phyloP scores from a whole-genome alignment of 2,113 vertebrate species.

The Bubo scandiacus region DNA sequence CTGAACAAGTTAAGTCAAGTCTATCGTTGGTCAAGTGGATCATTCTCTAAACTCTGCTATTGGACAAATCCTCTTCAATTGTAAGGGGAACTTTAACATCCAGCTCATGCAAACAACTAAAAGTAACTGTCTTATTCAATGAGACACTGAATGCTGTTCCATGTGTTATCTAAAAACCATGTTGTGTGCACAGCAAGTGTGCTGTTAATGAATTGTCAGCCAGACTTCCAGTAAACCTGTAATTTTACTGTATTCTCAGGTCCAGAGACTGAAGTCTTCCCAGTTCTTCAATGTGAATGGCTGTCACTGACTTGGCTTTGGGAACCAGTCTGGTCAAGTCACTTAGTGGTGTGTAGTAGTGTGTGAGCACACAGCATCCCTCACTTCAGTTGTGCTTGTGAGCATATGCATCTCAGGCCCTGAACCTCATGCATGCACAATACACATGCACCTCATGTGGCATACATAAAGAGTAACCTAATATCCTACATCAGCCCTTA shows the following conservation, averaged over 20 bases:
- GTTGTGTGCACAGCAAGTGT: background rate
- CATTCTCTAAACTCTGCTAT: background rate
- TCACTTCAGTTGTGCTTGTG: background rate
- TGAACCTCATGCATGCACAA: background rate
- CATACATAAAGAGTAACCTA: background rate
- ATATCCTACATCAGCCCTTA: background rate
- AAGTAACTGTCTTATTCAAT: background rate
- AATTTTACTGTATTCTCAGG: background rate
- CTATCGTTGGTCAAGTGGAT: background rate
- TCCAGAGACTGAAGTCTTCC: background rate
- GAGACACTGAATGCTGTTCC: background rate
- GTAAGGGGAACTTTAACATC: background rate
- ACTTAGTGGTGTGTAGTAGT: background rate
- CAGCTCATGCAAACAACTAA: background rate
- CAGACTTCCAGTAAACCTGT: background rate
- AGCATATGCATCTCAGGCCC: background rate
- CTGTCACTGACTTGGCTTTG: background rate
- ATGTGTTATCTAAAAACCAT: background rate
- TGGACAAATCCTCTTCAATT: background rate
- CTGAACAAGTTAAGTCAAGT: background rate
- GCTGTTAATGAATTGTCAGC: background rate
- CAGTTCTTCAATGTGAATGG: background rate
- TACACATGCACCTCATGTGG: no score
- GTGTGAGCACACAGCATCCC: background rate
- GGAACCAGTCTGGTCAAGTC: background rate